These are phyloP conservation scores for Hemitrygon akajei DNA, from an alignment of 2,797 vertebrate species.

Conservation along the genomic window DNA sequence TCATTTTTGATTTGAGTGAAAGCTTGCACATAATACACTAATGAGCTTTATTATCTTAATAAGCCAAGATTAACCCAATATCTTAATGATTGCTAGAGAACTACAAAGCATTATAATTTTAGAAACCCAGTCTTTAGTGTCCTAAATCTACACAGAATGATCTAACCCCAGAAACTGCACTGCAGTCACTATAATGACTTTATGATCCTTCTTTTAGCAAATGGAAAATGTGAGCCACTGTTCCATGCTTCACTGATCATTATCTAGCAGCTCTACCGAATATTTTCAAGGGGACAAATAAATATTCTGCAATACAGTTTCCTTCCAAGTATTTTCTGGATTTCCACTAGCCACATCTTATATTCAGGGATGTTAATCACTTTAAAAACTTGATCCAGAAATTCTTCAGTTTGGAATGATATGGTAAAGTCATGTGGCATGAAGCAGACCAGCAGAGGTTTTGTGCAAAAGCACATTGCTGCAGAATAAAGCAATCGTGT, in stretches of 20 bases:
- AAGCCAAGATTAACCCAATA: too few species aligned
- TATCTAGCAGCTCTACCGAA: neutral
- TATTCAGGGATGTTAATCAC: neutral
- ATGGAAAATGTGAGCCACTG: neutral
- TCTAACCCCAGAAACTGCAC: neutral
- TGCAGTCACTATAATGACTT: neutral
- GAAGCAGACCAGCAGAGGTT: too few species aligned
- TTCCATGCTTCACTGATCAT: neutral
- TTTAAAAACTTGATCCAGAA: too few species aligned
- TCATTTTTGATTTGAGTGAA: neutral
- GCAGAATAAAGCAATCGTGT: too few species aligned
- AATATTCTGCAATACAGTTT: neutral
- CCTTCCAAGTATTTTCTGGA: neutral
- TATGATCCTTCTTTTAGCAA: neutral
- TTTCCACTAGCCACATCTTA: neutral
- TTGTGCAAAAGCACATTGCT: too few species aligned
- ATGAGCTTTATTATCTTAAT: neutral
- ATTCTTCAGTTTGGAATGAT: too few species aligned
- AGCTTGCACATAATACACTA: neutral
- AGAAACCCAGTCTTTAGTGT: neutral
- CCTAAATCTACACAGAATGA: neutral
- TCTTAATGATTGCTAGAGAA: neutral
- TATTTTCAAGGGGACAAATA: neutral
- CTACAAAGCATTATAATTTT: neutral
- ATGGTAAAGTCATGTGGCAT: too few species aligned